Base-by-base conservation (phyloP, 2,797 vertebrate genomes). In the Sebastes vulpes region DNA sequence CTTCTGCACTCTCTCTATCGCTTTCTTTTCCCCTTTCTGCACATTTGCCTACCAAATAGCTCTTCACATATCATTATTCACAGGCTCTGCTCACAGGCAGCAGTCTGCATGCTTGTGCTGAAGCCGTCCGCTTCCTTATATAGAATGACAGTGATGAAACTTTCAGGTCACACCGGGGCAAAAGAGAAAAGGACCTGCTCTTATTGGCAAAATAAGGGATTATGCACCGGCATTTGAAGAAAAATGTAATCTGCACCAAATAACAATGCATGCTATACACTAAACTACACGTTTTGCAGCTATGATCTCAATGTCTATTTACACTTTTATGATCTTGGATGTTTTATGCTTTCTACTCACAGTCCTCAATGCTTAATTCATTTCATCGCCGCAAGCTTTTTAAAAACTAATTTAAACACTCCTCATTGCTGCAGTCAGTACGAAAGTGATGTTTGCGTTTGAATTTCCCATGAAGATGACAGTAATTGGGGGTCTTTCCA, bases 11-110 rank as follows among this genome's bases (percentile, higher is more conserved):
- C 38, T 28, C 18, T 48, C 5, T 35, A 9, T 28, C 26, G 10
- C 4, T 25, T 18, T 29, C 26, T 67, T 61, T 21, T 46, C 28
- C 18, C 65, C 59, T n/a, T 65, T 28, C 42, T 64, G 16, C 32
- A 14, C 60, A 87, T 94, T 94, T 93, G 87, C 88, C 80, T 91
- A 86, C 67, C 91, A 94, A 93, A 94, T 91, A 14, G 31, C 60
- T 72, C 29, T 6, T 81, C 57, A 60, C 75, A 46, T 48, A 71
- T 83, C 68, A 57, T 83, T 57, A 81, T 85, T 86, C 65, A 76
- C 59, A 66, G 80, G n/a, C 29, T 64, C 64, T 68, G 48, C 25
- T 58, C 76, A 28, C 59, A 84, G 76, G 72, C 73, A 56, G 59
- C 77, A 10, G 77, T 58, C 48, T 76, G 83, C 75, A 61, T 84